Percentiles rank a stretch among this genome's conserved stretches.
Evolutionary conservation across 2,888 invertebrate genomes (phyloP).

Genomic region (Pocota personata): DNA sequence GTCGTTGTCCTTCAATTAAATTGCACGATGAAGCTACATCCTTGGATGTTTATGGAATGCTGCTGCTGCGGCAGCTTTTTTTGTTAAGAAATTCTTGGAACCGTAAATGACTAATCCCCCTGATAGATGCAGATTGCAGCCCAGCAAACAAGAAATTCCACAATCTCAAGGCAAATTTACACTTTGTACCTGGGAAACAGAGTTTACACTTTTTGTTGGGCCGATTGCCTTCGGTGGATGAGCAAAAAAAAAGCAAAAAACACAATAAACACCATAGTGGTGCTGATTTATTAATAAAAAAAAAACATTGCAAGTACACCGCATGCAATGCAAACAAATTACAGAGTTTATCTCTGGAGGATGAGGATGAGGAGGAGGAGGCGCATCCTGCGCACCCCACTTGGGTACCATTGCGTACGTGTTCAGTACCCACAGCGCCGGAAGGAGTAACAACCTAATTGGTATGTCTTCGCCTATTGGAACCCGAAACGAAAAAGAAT

Average conservation of each 20-base stretch:
- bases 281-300: constrained; percentile 8
- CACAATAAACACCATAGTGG: constrained; percentile 52
- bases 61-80: neutral
- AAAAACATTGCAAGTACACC: neutral
- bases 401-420: constrained; percentile 20
- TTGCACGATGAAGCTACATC: neutral
- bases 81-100: neutral
- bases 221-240: constrained; percentile 25
- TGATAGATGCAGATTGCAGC: neutral
- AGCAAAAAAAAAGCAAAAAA: no score
- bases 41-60: constrained; percentile 2
- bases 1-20: constrained; percentile 34
- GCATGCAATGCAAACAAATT: constrained; percentile 24
- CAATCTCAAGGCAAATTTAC: constrained; percentile 59
- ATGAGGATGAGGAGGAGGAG: no score
- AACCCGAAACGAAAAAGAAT: neutral
- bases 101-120: constrained; percentile 38
- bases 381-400: constrained; percentile 28
- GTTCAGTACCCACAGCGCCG: constrained; percentile 6
- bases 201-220: constrained; percentile 14
- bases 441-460: constrained; percentile 60
- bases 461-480: constrained; percentile 35
- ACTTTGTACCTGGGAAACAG: constrained; percentile 5
- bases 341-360: constrained; percentile 1
- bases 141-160: constrained; percentile 48